These are phyloP conservation scores for Pleuronectes platessa DNA, from an alignment of 2,113 vertebrate species.

Conservation along the genomic window DNA sequence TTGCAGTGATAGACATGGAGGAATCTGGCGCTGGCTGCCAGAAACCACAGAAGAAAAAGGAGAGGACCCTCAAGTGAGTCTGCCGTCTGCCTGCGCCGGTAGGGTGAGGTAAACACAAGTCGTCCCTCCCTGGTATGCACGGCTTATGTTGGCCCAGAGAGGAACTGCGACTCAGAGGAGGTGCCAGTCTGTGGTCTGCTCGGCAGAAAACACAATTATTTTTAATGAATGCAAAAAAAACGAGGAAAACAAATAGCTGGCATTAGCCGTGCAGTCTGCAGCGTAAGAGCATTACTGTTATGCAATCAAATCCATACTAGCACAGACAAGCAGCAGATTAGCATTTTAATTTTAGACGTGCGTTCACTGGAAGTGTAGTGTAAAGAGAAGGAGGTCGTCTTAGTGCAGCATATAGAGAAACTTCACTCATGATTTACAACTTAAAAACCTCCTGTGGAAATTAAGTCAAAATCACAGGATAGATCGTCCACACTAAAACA, in stretches of 20 bases:
- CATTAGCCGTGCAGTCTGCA: constrained; percentile 22
- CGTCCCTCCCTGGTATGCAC: constrained; percentile 83
- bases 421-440: neutral
- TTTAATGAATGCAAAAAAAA: constrained; percentile 68
- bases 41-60: constrained; percentile 79
- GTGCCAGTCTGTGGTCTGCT: constrained; percentile 65
- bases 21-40: constrained; percentile 85
- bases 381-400: neutral
- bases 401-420: neutral
- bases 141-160: constrained; percentile 66
- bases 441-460: neutral
- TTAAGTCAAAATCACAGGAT: neutral
- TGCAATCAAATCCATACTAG: constrained; percentile 42
- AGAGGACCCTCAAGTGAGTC: constrained; percentile 81
- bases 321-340: constrained; percentile 43
- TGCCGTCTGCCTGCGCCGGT: constrained; percentile 65
- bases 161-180: constrained; percentile 53
- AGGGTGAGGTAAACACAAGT: constrained; percentile 86
- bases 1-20: constrained; percentile 87
- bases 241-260: constrained; percentile 51
- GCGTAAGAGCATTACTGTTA: constrained; percentile 33
- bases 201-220: constrained; percentile 70
- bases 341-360: constrained; percentile 21
- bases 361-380: constrained; percentile 5
- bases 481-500: neutral